Evolutionary conservation across 2,797 vertebrate species (phyloP).

Genomic region (Botia kubotai): DNA sequence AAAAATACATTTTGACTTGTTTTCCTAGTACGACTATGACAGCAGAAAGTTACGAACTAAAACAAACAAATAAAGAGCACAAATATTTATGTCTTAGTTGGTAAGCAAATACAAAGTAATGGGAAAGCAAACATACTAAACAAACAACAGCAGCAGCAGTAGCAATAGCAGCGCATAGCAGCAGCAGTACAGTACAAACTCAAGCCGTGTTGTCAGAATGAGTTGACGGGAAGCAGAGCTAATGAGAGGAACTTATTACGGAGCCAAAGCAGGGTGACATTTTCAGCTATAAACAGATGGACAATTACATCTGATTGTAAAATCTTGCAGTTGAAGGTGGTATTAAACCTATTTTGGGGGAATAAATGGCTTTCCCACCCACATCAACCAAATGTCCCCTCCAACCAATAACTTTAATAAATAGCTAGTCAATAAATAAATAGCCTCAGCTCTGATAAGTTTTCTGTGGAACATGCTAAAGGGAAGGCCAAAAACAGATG

Average conservation of each 20-base stretch:
- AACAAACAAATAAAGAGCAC: slow-evolving; percentile 23
- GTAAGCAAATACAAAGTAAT: slow-evolving; percentile 16
- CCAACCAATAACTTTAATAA: slow-evolving; percentile 56
- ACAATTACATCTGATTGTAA: not conserved
- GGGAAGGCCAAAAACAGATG: slow-evolving; percentile 50
- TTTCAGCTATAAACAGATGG: slow-evolving; percentile 1
- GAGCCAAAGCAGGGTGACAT: not conserved
- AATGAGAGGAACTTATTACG: slow-evolving; percentile 27
- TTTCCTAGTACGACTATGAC: slow-evolving; percentile 51
- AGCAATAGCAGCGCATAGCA: slow-evolving; percentile 64
- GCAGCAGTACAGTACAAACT: slow-evolving; percentile 57
- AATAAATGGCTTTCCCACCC: slow-evolving; percentile 38
- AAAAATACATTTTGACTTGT: slow-evolving; percentile 39
- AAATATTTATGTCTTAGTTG: slow-evolving; percentile 18
- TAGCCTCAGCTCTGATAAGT: slow-evolving; percentile 32
- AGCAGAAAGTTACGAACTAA: slow-evolving; percentile 22
- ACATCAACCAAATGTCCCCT: slow-evolving; percentile 35
- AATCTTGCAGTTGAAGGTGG: not conserved
- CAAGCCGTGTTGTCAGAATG: slow-evolving; percentile 41
- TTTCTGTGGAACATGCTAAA: slow-evolving; percentile 44
- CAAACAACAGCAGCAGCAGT: slow-evolving; percentile 64
- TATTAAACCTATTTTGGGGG: slow-evolving; percentile 1
- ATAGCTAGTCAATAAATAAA: slow-evolving; percentile 60
- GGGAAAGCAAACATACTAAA: slow-evolving; percentile 45
- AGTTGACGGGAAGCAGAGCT: slow-evolving; percentile 50